phyloP scores from a whole-genome alignment of 2,888 invertebrate species.

The Xylota sylvarum region DNA sequence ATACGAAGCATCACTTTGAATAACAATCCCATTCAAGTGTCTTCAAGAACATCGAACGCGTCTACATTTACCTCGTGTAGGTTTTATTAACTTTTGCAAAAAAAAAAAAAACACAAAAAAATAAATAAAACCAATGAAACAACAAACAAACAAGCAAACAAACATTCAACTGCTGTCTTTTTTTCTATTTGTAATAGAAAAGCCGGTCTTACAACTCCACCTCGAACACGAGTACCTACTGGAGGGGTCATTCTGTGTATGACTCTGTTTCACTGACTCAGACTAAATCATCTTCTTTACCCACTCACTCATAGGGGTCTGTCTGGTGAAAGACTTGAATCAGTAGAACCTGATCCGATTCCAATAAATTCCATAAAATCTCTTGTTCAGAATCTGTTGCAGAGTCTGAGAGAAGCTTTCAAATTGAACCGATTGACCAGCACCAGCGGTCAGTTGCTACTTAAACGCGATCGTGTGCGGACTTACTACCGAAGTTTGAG shows the following conservation, averaged over 20 bases:
- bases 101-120: not conserved
- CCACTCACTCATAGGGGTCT: constrained; percentile 7
- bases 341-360: constrained; percentile 43
- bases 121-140: not conserved
- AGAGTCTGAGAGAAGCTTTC: constrained; percentile 20
- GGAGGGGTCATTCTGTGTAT: not conserved
- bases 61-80: not conserved
- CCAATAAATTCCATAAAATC: constrained; percentile 41
- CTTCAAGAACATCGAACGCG: not conserved
- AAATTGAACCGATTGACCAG: constrained; percentile 46
- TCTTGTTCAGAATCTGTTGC: constrained; percentile 16
- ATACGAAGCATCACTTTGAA: not conserved
- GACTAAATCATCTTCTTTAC: constrained; percentile 4
- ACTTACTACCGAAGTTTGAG: not conserved
- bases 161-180: constrained; percentile 8
- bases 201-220: constrained; percentile 48
- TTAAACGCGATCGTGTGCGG: constrained; percentile 32
- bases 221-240: not conserved
- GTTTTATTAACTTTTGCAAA: not conserved
- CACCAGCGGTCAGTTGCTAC: constrained; percentile 45
- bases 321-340: not conserved
- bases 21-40: not conserved
- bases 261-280: constrained; percentile 7
- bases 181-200: constrained; percentile 16
- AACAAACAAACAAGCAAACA: constrained; percentile 13